Percentiles rank a stretch among this genome's conserved stretches.
Evolutionary conservation across 1,140 invertebrate genomes (phyloP).

Genomic region (Hermatobates lingyangjiaoensis): DNA sequence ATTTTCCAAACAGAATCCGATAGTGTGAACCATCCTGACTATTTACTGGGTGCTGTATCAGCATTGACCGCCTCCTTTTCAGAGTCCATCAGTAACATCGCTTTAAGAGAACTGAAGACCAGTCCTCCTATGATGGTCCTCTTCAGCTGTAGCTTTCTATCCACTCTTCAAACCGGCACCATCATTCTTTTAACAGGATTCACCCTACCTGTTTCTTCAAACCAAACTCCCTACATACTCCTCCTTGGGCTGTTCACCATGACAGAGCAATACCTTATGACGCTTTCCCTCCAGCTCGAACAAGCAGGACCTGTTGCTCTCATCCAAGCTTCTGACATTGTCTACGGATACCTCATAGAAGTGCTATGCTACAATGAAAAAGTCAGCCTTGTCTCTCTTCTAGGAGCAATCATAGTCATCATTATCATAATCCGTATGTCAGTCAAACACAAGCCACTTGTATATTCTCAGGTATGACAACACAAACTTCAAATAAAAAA

Average conservation of each 20-base stretch:
- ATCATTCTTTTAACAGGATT: neutral
- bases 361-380: conserved; percentile 1
- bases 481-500: too few species aligned
- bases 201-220: neutral
- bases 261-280: conserved; percentile 2
- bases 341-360: conserved; percentile 2
- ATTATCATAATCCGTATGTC: conserved; percentile 1
- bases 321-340: conserved; percentile 4
- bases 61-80: neutral
- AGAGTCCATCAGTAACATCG: conserved; percentile 3
- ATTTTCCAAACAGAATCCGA: neutral
- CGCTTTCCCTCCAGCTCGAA: neutral
- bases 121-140: neutral
- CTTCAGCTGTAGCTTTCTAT: neutral
- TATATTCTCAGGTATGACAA: too few species aligned
- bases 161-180: neutral
- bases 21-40: neutral
- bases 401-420: neutral
- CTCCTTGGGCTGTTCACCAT: neutral
- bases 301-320: conserved; percentile 5
- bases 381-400: neutral
- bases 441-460: too few species aligned
- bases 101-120: neutral
- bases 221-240: neutral
- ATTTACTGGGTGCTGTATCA: neutral